Evolutionary conservation across 2,113 vertebrate species (phyloP).

Genomic region (Lichenostomus cassidix): DNA sequence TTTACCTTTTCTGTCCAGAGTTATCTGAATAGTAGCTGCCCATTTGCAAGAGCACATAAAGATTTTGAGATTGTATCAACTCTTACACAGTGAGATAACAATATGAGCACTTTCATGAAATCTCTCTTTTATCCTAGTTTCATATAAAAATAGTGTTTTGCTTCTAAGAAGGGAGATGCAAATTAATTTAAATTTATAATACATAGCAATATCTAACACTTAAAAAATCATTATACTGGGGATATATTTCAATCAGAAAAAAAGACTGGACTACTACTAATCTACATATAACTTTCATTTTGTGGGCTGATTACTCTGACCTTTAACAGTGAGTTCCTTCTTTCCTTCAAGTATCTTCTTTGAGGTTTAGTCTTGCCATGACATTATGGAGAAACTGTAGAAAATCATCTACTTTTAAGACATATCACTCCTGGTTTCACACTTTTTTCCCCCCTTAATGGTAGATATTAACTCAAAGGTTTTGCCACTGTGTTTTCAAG

Average conservation of each 20-base stretch:
- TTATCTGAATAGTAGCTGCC: not conserved
- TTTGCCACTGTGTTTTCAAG: not conserved
- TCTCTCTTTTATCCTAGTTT: not conserved
- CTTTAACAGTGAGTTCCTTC: not conserved
- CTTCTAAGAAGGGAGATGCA: not conserved
- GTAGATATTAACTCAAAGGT: not conserved
- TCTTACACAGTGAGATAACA: not conserved
- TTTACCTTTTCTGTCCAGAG: not conserved
- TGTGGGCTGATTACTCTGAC: not conserved
- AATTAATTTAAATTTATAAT: not conserved
- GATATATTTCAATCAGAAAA: not conserved
- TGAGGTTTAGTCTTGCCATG: not conserved
- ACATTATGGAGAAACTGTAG: not conserved
- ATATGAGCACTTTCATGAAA: not conserved
- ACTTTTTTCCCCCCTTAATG: not conserved
- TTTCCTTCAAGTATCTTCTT: not conserved
- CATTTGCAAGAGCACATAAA: not conserved
- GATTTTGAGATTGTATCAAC: not conserved
- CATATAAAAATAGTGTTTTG: not conserved
- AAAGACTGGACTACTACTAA: not conserved
- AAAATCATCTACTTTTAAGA: not conserved
- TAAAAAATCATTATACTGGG: not conserved
- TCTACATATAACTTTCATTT: not conserved
- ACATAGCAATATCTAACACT: not conserved
- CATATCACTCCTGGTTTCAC: not conserved